These are phyloP conservation scores for Drusus annulatus DNA, from an alignment of 1,140 invertebrate genomes.

Conservation along the genomic window DNA sequence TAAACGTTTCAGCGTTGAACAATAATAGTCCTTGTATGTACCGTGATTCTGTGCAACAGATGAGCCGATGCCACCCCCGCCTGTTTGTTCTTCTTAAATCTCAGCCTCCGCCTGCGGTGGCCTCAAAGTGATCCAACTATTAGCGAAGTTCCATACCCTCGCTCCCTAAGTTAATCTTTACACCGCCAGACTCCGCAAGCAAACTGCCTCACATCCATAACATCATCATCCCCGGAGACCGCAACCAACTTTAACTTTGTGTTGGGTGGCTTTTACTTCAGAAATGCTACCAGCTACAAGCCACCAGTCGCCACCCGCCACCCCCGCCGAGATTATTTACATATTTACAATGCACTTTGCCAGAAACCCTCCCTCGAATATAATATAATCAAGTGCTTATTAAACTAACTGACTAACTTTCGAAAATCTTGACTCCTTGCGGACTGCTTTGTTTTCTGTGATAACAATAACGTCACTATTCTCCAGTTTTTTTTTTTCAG, in stretches of 20 bases:
- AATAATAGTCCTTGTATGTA: too few relatives aligned
- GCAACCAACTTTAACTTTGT: constrained; percentile 21
- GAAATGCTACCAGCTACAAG: background rate
- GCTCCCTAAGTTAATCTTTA: constrained; percentile 3
- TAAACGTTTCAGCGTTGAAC: too few relatives aligned
- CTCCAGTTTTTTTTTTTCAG: too few relatives aligned
- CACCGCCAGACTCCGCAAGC: background rate
- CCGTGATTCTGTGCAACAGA: too few relatives aligned
- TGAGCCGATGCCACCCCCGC: background rate
- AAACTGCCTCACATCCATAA: background rate
- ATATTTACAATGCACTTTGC: constrained; percentile 3
- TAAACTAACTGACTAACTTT: too few relatives aligned
- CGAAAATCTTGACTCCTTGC: too few relatives aligned
- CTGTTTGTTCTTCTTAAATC: background rate
- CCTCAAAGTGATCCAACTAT: constrained; percentile 16
- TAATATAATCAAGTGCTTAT: too few relatives aligned
- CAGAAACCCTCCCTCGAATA: too few relatives aligned
- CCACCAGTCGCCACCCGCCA: background rate
- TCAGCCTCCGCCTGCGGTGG: too few relatives aligned
- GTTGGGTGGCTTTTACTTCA: constrained; percentile 8
- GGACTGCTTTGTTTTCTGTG: too few relatives aligned
- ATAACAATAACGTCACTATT: too few relatives aligned
- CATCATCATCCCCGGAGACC: constrained; percentile 22
- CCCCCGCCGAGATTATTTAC: constrained; percentile 7
- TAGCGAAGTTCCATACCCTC: constrained; percentile 3